Conservation (phyloP, 2,888 invertebrate species). For the Rotaria macrura region DNA sequence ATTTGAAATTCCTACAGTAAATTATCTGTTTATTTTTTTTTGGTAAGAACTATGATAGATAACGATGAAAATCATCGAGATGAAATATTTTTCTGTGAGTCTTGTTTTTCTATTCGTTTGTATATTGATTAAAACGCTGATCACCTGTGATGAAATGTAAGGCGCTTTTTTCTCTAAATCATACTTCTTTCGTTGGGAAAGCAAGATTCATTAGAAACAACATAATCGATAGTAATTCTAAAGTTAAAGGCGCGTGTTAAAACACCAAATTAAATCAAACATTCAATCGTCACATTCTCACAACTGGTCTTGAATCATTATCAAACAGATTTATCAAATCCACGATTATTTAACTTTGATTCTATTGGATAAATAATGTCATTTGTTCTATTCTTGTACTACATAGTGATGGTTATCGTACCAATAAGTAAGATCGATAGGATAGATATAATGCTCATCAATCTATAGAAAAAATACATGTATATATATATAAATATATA, state of each 20-base stretch:
- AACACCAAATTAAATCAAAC: background rate
- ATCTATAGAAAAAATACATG: background rate
- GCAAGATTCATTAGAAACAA: background rate
- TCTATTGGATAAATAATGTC: background rate
- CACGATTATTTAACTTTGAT: background rate
- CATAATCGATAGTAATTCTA: too few species aligned
- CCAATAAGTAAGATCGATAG: background rate
- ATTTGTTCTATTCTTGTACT: background rate
- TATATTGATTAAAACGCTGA: background rate
- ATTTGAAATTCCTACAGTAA: too few species aligned
- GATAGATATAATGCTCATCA: background rate
- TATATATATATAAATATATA: too few species aligned
- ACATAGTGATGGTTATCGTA: background rate
- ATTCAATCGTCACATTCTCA: background rate
- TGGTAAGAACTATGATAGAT: too few species aligned
- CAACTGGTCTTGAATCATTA: background rate
- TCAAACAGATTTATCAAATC: background rate
- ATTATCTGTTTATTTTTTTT: too few species aligned
- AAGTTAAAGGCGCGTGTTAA: background rate
- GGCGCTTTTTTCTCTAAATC: background rate
- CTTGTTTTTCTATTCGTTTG: background rate
- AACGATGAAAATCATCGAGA: too few species aligned
- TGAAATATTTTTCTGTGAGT: too few species aligned
- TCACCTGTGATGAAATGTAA: background rate
- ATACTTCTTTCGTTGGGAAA: background rate